Percentiles rank a stretch among this genome's conserved stretches.
These are phyloP conservation scores for Colaptes auratus DNA, from an alignment of 2,113 vertebrate species.

Conservation along the genomic window DNA sequence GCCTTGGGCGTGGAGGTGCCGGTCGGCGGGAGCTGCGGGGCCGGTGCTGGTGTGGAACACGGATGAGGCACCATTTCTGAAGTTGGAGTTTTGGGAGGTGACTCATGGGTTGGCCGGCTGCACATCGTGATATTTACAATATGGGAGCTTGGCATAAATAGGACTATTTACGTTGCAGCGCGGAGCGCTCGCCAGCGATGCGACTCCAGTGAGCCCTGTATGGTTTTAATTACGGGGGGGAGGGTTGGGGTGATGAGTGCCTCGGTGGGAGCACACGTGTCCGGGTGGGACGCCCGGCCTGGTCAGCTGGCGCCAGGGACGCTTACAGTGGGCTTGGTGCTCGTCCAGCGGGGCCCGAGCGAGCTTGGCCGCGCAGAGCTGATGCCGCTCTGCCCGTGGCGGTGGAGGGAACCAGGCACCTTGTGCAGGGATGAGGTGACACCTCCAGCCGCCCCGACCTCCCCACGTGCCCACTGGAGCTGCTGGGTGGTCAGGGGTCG, in stretches of 20 bases:
- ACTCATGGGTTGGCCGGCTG: conserved; percentile 68
- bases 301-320: background rate
- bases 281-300: background rate
- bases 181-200: conserved; percentile 44
- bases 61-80: conserved; percentile 62
- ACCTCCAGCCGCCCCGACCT: background rate
- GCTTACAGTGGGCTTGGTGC: accelerated
- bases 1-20: background rate
- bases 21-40: background rate
- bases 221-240: conserved; percentile 61
- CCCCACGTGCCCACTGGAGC: accelerated
- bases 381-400: accelerated
- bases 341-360: accelerated
- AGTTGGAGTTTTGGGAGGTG: conserved; percentile 70
- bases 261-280: conserved; percentile 31
- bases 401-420: accelerated
- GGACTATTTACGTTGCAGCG: conserved; percentile 56
- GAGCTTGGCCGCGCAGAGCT: accelerated
- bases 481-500: accelerated
- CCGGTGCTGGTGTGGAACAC: conserved; percentile 23
- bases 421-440: background rate
- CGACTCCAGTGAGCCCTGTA: conserved; percentile 29
- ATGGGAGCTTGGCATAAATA: conserved; percentile 70
- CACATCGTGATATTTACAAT: conserved; percentile 68
- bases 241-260: conserved; percentile 13